phyloP scores from a whole-genome alignment of 2,797 vertebrate genomes.

The Pelobates cultripes region DNA sequence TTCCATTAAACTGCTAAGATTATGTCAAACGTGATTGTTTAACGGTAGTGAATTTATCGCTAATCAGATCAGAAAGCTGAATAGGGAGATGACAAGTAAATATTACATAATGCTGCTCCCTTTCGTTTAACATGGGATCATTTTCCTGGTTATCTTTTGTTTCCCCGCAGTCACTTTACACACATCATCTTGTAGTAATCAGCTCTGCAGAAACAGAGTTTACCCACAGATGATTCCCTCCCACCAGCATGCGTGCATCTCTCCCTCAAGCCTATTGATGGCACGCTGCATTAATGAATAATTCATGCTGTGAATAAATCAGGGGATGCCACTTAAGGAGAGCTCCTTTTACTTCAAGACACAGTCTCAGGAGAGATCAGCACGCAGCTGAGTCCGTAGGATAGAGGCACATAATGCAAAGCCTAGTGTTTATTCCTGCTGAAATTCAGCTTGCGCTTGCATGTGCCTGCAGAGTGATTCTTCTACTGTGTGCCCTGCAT shows the following conservation, averaged over 20 bases:
- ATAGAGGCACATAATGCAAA: neutral
- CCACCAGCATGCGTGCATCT: neutral
- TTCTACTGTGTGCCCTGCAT: neutral
- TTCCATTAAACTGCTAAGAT: too few relatives aligned
- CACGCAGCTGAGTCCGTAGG: constrained; percentile 6
- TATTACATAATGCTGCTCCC: neutral
- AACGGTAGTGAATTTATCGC: neutral
- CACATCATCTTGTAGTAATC: neutral
- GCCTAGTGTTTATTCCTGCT: constrained; percentile 14
- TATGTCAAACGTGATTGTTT: neutral
- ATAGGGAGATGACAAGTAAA: neutral
- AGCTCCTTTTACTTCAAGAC: constrained; percentile 24
- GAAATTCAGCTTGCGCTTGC: neutral
- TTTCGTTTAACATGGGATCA: neutral
- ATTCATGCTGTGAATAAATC: constrained; percentile 45
- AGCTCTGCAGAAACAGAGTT: neutral
- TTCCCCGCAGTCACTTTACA: neutral
- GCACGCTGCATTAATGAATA: constrained; percentile 3
- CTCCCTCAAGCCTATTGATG: neutral
- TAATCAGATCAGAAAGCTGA: neutral
- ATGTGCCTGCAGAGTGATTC: neutral
- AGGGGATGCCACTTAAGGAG: constrained; percentile 43
- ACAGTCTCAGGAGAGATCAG: constrained; percentile 3
- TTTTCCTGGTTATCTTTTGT: neutral
- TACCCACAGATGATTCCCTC: constrained; percentile 8